Evolutionary conservation across 2,888 invertebrate species (phyloP).

Genomic region (Abscondita cerata): DNA sequence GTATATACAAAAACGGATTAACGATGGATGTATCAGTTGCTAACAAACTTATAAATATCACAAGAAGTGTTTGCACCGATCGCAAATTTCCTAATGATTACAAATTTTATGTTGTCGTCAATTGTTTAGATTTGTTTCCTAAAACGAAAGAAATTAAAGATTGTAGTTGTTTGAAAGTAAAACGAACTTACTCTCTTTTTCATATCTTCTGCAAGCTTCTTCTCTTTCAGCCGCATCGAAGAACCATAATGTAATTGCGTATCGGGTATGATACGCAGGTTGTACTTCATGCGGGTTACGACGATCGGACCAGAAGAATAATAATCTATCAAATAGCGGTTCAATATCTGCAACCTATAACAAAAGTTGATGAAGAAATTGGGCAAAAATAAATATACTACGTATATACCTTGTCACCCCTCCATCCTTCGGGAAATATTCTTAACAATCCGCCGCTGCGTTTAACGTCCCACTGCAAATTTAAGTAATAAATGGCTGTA

Average conservation of each 20-base stretch:
- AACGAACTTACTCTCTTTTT: slow-evolving; percentile 61
- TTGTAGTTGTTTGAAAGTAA: neutral
- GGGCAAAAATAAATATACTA: neutral
- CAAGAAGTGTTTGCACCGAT: slow-evolving; percentile 28
- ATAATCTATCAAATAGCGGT: slow-evolving; percentile 89
- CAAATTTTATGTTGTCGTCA: slow-evolving; percentile 12
- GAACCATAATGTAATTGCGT: slow-evolving; percentile 93
- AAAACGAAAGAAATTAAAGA: slow-evolving; percentile 4
- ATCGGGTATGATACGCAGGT: slow-evolving; percentile 87
- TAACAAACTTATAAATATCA: slow-evolving; percentile 32
- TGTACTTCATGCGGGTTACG: slow-evolving; percentile 97
- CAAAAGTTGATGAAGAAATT: neutral
- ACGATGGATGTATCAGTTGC: slow-evolving; percentile 25
- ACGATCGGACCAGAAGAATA: slow-evolving; percentile 98
- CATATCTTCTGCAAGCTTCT: slow-evolving; percentile 68
- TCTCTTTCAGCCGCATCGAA: slow-evolving; percentile 85
- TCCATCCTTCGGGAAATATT: slow-evolving; percentile 88
- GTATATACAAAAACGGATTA: slow-evolving; percentile 22
- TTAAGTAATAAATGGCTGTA: slow-evolving; percentile 97
- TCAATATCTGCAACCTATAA: slow-evolving; percentile 82
- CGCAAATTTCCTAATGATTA: slow-evolving; percentile 18
- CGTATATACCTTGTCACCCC: slow-evolving; percentile 68
- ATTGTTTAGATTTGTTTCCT: slow-evolving; percentile 20
- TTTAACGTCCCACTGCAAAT: slow-evolving; percentile 89
- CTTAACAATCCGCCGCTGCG: slow-evolving; percentile 87